phyloP scores from a whole-genome alignment of 2,797 vertebrate genomes.

The Eleutherodactylus coqui region DNA sequence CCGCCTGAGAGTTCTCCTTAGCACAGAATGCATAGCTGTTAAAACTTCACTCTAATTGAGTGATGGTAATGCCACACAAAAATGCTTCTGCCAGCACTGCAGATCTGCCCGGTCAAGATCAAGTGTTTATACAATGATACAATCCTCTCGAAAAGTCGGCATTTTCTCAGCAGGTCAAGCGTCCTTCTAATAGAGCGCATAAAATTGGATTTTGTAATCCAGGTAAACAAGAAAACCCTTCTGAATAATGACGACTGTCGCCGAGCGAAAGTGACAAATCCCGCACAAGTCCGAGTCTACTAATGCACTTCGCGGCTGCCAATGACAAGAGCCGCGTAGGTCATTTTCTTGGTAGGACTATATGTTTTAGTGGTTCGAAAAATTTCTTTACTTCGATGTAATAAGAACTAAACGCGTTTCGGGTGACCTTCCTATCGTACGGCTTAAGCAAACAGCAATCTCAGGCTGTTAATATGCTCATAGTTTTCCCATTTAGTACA shows the following conservation, averaged over 20 bases:
- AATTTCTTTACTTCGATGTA: neutral
- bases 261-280: neutral
- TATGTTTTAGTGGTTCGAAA: neutral
- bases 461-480: constrained; percentile 58
- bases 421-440: constrained; percentile 51
- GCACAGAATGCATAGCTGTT: constrained; percentile 54
- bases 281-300: neutral
- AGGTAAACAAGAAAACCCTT: constrained; percentile 19
- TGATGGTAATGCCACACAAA: constrained; percentile 49
- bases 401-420: constrained; percentile 13
- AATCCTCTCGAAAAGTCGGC: constrained; percentile 3
- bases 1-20: constrained; percentile 44
- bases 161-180: neutral
- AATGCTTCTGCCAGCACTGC: constrained; percentile 39
- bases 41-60: constrained; percentile 56
- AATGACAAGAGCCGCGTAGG: constrained; percentile 12
- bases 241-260: neutral
- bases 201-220: constrained; percentile 29
- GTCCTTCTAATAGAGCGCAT: constrained; percentile 3
- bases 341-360: neutral
- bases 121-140: constrained; percentile 25
- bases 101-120: constrained; percentile 23
- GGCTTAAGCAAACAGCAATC: constrained; percentile 58
- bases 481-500: constrained; percentile 58
- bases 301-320: neutral